Conservation (phyloP, 2,797 vertebrate genomes). For the Vipera latastei region DNA sequence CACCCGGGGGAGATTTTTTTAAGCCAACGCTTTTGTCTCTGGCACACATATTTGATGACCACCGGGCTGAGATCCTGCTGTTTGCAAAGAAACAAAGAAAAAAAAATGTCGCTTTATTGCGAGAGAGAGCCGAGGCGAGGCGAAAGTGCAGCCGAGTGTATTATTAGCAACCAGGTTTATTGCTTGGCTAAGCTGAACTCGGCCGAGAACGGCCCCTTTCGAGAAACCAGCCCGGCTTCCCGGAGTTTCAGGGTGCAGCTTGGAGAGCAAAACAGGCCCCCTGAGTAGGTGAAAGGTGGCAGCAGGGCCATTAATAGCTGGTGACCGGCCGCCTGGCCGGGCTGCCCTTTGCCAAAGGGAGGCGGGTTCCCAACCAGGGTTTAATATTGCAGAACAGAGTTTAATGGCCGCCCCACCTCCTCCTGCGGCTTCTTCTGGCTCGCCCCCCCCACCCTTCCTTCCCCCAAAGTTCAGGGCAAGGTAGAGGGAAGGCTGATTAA, state of each 20-base stretch:
- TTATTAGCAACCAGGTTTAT: neutral
- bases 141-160: neutral
- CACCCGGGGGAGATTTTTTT: neutral
- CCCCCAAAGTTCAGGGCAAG: no score
- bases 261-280: neutral
- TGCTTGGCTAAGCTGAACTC: fast-evolving
- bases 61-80: no score
- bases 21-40: neutral
- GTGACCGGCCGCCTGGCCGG: neutral
- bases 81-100: neutral
- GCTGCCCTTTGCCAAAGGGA: neutral
- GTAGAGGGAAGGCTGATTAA: neutral
- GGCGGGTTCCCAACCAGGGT: fast-evolving
- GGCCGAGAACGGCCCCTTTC: fast-evolving
- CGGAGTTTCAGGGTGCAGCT: fast-evolving
- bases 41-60: neutral
- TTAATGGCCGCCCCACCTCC: neutral
- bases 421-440: no score
- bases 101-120: neutral
- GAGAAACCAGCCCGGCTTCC: neutral
- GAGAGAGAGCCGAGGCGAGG: neutral
- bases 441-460: neutral
- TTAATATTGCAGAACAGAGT: fast-evolving
- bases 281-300: slow-evolving; percentile 34
- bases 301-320: neutral